Evolutionary conservation across 2,113 vertebrate species (phyloP), one percentile per base, ranked within the genome.

Genomic region (Poicephalus meyeri): DNA sequence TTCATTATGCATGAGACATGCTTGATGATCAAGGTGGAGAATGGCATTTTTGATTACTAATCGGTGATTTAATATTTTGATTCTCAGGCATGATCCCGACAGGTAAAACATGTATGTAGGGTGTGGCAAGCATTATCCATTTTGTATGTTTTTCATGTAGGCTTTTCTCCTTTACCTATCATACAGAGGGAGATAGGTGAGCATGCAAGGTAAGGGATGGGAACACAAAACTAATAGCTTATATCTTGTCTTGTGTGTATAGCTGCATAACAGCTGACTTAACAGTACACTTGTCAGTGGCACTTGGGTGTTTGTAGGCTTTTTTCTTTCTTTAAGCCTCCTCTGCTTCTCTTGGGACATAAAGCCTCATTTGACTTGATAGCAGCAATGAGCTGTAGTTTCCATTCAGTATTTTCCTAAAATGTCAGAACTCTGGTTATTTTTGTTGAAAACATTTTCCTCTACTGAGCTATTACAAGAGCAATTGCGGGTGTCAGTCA

Each of bases 61-160:
- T 42, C 16, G 10, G 4, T 86, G 44, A 41, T 33, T 17, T 39
- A 41, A 25, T 17, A 11, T 52, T 31, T 66, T 60, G 42, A 35
- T 82, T 71, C 35, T 78, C 16, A 74, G 61, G 28, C n/a, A 41
- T 3, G 13, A 24, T 88, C 23, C 17, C 49, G 31, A 15, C 35
- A n/a, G 29, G 20, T 63, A 39, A 26, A 87, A 44, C 0, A 0
- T 68, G 0, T 10, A 0, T 53, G 6, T 44, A 52, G 15, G 9
- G 9, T 76, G 53, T 60, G 39, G 23, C 1, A 3, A 31, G 26
- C 21, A 71, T 26, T 72, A 29, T 66, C 52, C 14, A 7, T 50
- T 85, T 60, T n/a, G 16, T 25, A 1, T 41, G 13, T 83, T 69
- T 52, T 35, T 71, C 5, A 0, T 63, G 10, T 35, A 49, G 42